Evolutionary conservation across 2,113 vertebrate species (phyloP).

Genomic region (Boulengeromyrus knoepffleri): DNA sequence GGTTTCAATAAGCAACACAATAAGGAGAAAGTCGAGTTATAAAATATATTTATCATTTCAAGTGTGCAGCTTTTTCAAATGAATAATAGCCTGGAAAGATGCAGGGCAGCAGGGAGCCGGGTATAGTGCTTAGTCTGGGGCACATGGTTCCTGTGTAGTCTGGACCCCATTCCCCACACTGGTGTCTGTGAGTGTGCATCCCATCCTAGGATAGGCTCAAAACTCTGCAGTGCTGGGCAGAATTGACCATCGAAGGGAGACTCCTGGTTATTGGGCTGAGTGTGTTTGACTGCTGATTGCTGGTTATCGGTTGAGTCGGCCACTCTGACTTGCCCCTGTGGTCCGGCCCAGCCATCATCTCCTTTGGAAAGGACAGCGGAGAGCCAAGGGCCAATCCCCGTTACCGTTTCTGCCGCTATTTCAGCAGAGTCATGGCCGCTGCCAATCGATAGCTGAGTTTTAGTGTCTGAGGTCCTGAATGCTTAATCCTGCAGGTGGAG

Average conservation of each 20-base stretch:
- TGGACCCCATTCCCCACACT: not conserved
- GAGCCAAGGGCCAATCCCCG: slow-evolving; percentile 54
- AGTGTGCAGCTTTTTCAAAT: not conserved
- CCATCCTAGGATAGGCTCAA: not conserved
- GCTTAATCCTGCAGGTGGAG: slow-evolving; percentile 70
- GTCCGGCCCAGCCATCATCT: slow-evolving; percentile 20
- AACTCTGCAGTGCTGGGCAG: not conserved
- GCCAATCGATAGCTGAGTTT: slow-evolving; percentile 76
- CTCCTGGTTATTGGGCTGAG: not conserved
- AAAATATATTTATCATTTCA: not conserved
- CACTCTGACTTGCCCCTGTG: not conserved
- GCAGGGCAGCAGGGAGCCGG: not conserved
- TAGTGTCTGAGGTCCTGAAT: slow-evolving; percentile 74
- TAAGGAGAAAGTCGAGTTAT: not conserved
- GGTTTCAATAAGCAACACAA: not conserved
- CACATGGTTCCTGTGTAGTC: not conserved
- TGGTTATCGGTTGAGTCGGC: not conserved
- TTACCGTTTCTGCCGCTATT: slow-evolving; percentile 65
- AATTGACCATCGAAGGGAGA: not conserved
- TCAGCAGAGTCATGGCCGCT: slow-evolving; percentile 63
- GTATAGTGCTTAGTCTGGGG: not conserved
- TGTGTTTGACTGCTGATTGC: not conserved
- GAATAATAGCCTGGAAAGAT: not conserved
- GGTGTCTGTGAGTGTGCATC: not conserved
- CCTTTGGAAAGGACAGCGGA: slow-evolving; percentile 30